Evolutionary conservation across 1,140 invertebrate genomes (phyloP).

Genomic region (Dufourea novaeangliae): DNA sequence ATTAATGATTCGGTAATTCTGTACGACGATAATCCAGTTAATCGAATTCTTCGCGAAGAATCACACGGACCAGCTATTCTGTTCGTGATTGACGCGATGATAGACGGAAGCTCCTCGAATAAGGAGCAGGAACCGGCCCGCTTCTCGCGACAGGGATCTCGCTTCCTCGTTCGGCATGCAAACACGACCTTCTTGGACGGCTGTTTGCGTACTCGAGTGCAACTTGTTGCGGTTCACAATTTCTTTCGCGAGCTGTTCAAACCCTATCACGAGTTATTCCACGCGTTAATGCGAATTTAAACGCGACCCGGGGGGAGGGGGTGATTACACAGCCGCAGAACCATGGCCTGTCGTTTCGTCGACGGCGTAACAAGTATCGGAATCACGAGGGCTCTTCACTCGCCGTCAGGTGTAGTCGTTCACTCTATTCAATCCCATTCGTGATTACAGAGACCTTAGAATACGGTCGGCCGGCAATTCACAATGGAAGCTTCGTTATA

Average conservation of each 20-base stretch:
- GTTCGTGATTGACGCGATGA: not conserved
- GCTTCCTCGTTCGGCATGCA: slow-evolving; percentile 37
- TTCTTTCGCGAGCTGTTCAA: slow-evolving; percentile 49
- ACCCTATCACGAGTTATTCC: slow-evolving; percentile 24
- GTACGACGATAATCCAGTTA: too few relatives aligned
- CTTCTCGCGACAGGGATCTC: slow-evolving; percentile 33
- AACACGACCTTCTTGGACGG: slow-evolving; percentile 35
- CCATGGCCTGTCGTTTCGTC: not conserved
- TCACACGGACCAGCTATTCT: not conserved
- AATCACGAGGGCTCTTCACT: not conserved
- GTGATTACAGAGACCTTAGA: not conserved
- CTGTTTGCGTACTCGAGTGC: slow-evolving; percentile 47
- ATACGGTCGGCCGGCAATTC: too few relatives aligned
- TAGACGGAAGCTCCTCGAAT: slow-evolving; percentile 20
- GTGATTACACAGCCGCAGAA: slow-evolving; percentile 15
- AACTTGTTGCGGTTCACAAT: slow-evolving; percentile 50
- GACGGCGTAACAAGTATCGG: not conserved
- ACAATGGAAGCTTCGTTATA: too few relatives aligned
- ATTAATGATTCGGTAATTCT: too few relatives aligned
- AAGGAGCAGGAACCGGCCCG: slow-evolving; percentile 1
- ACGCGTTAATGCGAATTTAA: slow-evolving; percentile 37
- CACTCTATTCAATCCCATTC: not conserved
- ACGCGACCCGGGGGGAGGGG: not conserved
- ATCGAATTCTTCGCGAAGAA: not conserved
- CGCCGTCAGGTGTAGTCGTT: not conserved